These are phyloP conservation scores for Stenodera caucasica DNA, from an alignment of 2,888 invertebrate species.

Conservation along the genomic window DNA sequence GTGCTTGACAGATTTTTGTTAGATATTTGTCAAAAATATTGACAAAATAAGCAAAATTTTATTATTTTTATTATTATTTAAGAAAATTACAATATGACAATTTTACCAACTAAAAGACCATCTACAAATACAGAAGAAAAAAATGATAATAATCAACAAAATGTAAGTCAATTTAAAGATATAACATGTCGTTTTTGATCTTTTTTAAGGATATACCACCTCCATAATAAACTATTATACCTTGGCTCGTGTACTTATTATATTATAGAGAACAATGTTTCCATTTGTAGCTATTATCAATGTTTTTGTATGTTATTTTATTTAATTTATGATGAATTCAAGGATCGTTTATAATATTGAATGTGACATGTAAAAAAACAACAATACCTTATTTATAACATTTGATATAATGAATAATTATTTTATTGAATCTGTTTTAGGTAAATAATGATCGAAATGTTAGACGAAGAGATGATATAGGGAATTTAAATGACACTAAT, in stretches of 20 bases:
- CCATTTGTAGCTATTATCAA: neutral
- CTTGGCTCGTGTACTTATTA: conserved; percentile 9
- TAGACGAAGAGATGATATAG: conserved; percentile 49
- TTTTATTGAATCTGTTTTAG: no score
- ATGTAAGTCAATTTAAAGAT: conserved; percentile 43
- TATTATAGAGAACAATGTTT: conserved; percentile 15
- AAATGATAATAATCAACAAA: conserved; percentile 48
- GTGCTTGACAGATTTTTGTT: conserved; percentile 17
- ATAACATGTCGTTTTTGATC: conserved; percentile 31
- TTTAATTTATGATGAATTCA: conserved; percentile 18
- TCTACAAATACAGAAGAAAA: conserved; percentile 48
- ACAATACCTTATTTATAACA: no score
- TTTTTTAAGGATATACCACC: conserved; percentile 27
- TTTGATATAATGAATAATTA: no score
- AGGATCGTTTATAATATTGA: conserved; percentile 18
- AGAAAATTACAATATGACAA: conserved; percentile 46
- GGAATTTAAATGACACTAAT: conserved; percentile 40
- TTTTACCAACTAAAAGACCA: conserved; percentile 53
- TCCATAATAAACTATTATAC: conserved; percentile 21
- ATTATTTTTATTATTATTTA: conserved; percentile 21
- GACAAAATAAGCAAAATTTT: conserved; percentile 21
- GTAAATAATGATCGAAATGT: conserved; percentile 46
- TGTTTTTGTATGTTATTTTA: conserved; percentile 4
- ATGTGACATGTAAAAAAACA: no score
- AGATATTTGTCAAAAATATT: conserved; percentile 23